Conservation (phyloP, 2,888 invertebrate species). For the Plemyria rubiginata region DNA sequence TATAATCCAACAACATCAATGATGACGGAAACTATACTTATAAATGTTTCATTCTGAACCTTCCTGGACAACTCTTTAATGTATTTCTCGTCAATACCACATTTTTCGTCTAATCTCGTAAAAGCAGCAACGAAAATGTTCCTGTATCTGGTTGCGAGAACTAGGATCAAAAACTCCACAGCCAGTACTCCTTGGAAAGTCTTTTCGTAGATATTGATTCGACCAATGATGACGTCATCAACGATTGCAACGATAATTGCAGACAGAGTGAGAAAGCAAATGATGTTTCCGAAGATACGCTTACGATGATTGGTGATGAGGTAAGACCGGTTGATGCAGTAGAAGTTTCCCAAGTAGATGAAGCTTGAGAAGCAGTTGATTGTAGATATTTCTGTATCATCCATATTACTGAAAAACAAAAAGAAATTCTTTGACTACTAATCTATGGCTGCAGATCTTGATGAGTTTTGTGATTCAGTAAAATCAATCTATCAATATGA, state of each 20-base stretch:
- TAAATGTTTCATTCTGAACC: conserved; percentile 34
- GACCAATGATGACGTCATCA: conserved; percentile 43
- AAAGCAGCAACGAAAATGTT: conserved; percentile 48
- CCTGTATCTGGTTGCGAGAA: conserved; percentile 41
- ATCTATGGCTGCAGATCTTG: no score
- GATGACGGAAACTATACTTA: conserved; percentile 44
- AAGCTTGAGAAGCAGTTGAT: conserved; percentile 45
- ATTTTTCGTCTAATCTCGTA: conserved; percentile 57
- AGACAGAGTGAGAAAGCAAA: conserved; percentile 40
- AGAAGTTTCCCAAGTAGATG: conserved; percentile 56
- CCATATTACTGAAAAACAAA: conserved; percentile 5
- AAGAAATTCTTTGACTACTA: not conserved
- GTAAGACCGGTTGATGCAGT: conserved; percentile 61
- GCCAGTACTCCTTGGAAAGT: conserved; percentile 47
- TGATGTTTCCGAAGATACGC: conserved; percentile 48
- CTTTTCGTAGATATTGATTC: conserved; percentile 20
- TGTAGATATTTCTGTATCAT: conserved; percentile 26
- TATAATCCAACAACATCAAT: conserved; percentile 53
- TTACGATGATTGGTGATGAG: conserved; percentile 44
- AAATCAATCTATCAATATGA: no score
- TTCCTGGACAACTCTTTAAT: conserved; percentile 37
- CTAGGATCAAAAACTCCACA: conserved; percentile 47
- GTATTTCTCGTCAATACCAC: conserved; percentile 46
- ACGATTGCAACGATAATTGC: conserved; percentile 34
- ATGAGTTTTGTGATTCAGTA: no score